A percentile compares a stretch with the other conserved stretches of the same genome.
Evolutionary conservation across 1,140 invertebrate genomes (phyloP).

Genomic region (Drosophila albomicans): DNA sequence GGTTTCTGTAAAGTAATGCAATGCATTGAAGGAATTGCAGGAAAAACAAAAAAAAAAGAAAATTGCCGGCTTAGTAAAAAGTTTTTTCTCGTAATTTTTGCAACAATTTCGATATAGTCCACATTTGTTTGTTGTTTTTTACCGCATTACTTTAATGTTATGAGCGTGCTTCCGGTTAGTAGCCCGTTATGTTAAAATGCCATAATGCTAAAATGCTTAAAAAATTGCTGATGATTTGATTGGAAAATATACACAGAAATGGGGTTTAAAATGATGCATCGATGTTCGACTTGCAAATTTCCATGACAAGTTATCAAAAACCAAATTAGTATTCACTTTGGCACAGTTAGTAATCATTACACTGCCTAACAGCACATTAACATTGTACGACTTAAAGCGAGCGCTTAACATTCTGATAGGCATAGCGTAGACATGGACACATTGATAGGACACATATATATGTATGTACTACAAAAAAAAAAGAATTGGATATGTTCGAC

Average conservation of each 20-base stretch:
- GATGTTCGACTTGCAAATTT: constrained; percentile 53
- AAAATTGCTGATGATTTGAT: constrained; percentile 54
- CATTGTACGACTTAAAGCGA: constrained; percentile 38
- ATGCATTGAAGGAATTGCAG: constrained; percentile 21
- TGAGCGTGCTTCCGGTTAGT: constrained; percentile 68
- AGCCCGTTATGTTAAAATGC: constrained; percentile 58
- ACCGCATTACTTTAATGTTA: constrained; percentile 52
- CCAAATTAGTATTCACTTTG: constrained; percentile 57
- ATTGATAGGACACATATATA: constrained; percentile 35
- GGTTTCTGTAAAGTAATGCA: constrained; percentile 66
- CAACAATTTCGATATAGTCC: constrained; percentile 32
- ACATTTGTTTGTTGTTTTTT: neutral
- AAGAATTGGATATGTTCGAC: constrained; percentile 46
- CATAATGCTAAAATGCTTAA: constrained; percentile 42
- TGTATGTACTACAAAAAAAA: constrained; percentile 54
- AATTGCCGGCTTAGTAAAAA: constrained; percentile 23
- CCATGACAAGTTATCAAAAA: constrained; percentile 61
- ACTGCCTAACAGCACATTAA: constrained; percentile 50
- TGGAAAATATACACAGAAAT: constrained; percentile 79
- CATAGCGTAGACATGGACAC: constrained; percentile 41
- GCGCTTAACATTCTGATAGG: constrained; percentile 48
- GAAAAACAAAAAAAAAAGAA: constrained; percentile 16
- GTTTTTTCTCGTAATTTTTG: constrained; percentile 27
- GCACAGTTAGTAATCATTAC: constrained; percentile 60
- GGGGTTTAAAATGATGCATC: constrained; percentile 58